phyloP scores from a whole-genome alignment of 2,797 vertebrate species.

The Borostomias antarcticus region DNA sequence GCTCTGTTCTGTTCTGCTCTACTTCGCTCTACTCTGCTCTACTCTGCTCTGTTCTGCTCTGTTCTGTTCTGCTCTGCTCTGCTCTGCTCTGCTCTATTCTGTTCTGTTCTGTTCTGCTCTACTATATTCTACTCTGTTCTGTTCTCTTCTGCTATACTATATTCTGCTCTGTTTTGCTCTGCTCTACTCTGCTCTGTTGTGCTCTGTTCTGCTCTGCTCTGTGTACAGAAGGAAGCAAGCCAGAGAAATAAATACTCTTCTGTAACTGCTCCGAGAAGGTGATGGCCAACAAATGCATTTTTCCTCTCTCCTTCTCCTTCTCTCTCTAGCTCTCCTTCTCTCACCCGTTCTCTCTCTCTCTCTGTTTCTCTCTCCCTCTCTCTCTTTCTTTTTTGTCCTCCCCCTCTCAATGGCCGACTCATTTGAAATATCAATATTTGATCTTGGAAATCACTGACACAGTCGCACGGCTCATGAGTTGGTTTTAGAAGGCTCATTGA shows the following conservation, averaged over 20 bases:
- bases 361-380: conserved; percentile 2
- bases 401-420: conserved; percentile 20
- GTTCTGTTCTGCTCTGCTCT: no score
- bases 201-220: conserved; percentile 49
- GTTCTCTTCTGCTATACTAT: no score
- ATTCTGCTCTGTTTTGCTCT: no score
- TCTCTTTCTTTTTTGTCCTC: conserved; percentile 5
- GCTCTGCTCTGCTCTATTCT: no score
- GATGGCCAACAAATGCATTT: conserved; percentile 59
- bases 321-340: not conserved
- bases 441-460: conserved; percentile 57
- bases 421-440: conserved; percentile 70
- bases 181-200: no score
- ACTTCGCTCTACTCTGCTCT: no score
- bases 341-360: not conserved
- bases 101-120: no score
- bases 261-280: conserved; percentile 46
- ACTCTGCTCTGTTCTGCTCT: no score
- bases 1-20: no score
- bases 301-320: conserved; percentile 1
- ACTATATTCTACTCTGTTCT: no score
- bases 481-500: conserved; percentile 46
- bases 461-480: conserved; percentile 34
- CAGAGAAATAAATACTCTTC: conserved; percentile 66
- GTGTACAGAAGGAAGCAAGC: conserved; percentile 61